These are phyloP conservation scores for Narcine bancroftii DNA, from an alignment of 2,113 vertebrate species.

Conservation along the genomic window DNA sequence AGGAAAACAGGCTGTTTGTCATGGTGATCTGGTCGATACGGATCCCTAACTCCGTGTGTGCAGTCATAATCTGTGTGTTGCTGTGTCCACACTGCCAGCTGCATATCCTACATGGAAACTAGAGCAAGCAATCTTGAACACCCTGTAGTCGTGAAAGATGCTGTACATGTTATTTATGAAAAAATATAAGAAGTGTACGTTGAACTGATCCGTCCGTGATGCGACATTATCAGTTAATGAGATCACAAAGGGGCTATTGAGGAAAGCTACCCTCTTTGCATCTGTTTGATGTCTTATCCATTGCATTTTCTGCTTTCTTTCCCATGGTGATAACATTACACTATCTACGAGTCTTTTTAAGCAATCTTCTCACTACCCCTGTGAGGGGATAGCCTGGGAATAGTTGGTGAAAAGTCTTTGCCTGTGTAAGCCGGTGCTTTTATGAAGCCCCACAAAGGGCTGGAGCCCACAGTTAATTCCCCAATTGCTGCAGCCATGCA, in stretches of 20 bases:
- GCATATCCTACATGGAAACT: no score
- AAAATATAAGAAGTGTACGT: background rate
- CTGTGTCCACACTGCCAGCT: no score
- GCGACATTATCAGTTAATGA: slow-evolving; percentile 17
- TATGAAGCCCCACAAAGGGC: background rate
- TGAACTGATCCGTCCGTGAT: background rate
- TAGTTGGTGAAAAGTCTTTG: background rate
- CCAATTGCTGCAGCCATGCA: background rate
- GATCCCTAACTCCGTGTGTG: no score
- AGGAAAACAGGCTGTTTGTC: no score
- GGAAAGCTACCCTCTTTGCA: background rate
- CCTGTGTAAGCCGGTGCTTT: background rate
- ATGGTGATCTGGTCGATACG: no score
- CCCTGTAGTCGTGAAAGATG: no score
- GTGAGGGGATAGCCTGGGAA: background rate
- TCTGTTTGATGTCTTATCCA: background rate
- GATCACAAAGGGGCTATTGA: background rate
- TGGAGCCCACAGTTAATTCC: no score
- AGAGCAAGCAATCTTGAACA: no score
- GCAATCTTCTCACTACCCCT: background rate
- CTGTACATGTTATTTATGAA: no score
- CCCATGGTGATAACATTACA: slow-evolving; percentile 31
- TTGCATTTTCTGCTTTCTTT: background rate
- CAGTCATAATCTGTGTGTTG: no score
- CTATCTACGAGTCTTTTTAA: background rate